Conservation (phyloP, 1,140 invertebrate species). For the Dinothrombium tinctorium region DNA sequence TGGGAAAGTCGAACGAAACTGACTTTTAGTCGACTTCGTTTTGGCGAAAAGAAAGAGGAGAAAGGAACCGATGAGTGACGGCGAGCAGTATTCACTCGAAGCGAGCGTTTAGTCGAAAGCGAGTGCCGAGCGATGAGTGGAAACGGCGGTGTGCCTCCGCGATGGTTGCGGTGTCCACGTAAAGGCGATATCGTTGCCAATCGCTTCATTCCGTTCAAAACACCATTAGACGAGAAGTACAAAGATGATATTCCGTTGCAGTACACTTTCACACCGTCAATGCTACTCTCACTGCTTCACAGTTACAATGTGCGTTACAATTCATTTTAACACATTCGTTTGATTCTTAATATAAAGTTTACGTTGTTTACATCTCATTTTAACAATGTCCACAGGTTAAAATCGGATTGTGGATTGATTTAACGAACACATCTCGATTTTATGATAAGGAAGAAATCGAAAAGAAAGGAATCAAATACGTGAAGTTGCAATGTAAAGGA, state of each 20-base stretch:
- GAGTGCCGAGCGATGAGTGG: too few species aligned
- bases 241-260: conserved; percentile 52
- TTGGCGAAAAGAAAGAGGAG: too few species aligned
- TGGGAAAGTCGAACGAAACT: too few species aligned
- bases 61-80: too few species aligned
- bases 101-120: too few species aligned
- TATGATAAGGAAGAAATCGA: conserved; percentile 53
- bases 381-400: conserved; percentile 33
- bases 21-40: too few species aligned
- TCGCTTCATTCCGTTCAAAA: conserved; percentile 42
- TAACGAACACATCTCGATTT: conserved; percentile 82
- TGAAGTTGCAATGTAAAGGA: conserved; percentile 64
- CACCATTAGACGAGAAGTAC: conserved; percentile 50
- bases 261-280: conserved; percentile 52
- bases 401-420: conserved; percentile 80
- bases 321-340: not conserved
- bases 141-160: conserved; percentile 34
- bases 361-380: conserved; percentile 1
- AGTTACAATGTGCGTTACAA: conserved; percentile 34
- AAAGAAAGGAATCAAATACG: conserved; percentile 39
- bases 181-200: conserved; percentile 47
- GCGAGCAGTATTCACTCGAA: too few species aligned
- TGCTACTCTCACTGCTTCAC: conserved; percentile 49
- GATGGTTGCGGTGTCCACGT: conserved; percentile 77
- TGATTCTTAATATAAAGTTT: conserved; percentile 1